These are phyloP conservation scores for Patella ulyssiponensis DNA, from an alignment of 2,888 invertebrate genomes.

Conservation along the genomic window DNA sequence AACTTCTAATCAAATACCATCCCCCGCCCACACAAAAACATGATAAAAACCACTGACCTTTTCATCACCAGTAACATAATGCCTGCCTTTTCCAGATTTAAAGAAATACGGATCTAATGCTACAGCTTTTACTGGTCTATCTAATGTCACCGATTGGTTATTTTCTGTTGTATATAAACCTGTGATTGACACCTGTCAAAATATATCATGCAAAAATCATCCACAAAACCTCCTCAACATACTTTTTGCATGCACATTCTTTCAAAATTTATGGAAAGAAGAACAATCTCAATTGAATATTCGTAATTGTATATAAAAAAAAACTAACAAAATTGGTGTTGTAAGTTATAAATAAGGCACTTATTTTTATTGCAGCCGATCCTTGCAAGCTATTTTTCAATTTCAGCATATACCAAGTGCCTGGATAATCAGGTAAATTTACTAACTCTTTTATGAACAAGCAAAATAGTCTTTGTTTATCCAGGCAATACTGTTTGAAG, in stretches of 20 bases:
- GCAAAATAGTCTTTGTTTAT: no score
- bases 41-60: slow-evolving; percentile 53
- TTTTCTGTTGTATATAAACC: slow-evolving; percentile 90
- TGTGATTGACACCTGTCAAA: slow-evolving; percentile 79
- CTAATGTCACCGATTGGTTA: slow-evolving; percentile 83
- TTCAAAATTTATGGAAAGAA: background rate
- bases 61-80: slow-evolving; percentile 85
- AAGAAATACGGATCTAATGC: slow-evolving; percentile 89
- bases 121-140: slow-evolving; percentile 87
- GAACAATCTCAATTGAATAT: background rate
- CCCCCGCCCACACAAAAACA: no score
- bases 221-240: background rate
- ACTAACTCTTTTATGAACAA: no score
- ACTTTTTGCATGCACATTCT: background rate
- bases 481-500: no score
- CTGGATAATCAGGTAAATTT: no score
- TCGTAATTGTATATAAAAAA: no score
- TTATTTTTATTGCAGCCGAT: no score
- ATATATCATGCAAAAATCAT: slow-evolving; percentile 10
- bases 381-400: no score
- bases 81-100: slow-evolving; percentile 80
- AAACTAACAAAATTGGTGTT: no score
- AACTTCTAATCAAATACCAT: no score
- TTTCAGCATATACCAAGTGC: no score
- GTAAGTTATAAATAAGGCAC: no score